These are phyloP conservation scores for Mesocentrotus franciscanus DNA, from an alignment of 53 echinoderm and acorn worm genomes.

Conservation along the genomic window DNA sequence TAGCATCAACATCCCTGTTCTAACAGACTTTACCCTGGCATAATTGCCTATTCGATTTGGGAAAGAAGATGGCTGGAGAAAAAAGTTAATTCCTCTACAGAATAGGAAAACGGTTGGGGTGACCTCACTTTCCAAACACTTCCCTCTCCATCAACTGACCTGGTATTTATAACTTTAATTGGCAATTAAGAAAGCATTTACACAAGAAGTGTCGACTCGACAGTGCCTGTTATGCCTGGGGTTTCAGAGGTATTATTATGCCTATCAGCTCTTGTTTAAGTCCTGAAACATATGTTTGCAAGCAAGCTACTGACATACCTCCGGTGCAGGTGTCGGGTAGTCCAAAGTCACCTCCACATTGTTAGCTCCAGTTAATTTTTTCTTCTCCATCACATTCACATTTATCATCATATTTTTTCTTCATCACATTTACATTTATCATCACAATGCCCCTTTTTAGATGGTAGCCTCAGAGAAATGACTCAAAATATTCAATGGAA, in stretches of 20 bases:
- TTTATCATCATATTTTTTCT: background rate
- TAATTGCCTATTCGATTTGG: conserved; percentile 1
- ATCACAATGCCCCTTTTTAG: background rate
- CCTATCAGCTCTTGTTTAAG: background rate
- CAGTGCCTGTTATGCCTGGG: conserved; percentile 7
- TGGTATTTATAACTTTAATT: background rate
- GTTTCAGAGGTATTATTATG: background rate
- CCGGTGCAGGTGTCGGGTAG: background rate
- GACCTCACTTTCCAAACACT: background rate
- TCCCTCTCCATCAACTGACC: background rate
- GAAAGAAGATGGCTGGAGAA: background rate
- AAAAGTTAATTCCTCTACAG: background rate
- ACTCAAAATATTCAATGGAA: no score
- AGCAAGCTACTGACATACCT: conserved; percentile 24
- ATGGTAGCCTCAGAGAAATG: no score
- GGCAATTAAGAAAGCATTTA: conserved; percentile 24
- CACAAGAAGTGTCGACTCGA: background rate
- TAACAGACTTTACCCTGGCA: background rate
- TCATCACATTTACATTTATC: background rate
- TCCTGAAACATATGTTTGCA: conserved; percentile 18
- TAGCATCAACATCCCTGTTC: background rate
- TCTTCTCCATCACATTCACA: background rate
- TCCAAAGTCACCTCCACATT: background rate
- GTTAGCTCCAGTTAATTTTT: background rate
- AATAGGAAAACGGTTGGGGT: background rate